Evolutionary conservation across 2,797 vertebrate genomes (phyloP), one percentile per base, ranked within the genome.

Genomic region (Tenualosa ilisha): DNA sequence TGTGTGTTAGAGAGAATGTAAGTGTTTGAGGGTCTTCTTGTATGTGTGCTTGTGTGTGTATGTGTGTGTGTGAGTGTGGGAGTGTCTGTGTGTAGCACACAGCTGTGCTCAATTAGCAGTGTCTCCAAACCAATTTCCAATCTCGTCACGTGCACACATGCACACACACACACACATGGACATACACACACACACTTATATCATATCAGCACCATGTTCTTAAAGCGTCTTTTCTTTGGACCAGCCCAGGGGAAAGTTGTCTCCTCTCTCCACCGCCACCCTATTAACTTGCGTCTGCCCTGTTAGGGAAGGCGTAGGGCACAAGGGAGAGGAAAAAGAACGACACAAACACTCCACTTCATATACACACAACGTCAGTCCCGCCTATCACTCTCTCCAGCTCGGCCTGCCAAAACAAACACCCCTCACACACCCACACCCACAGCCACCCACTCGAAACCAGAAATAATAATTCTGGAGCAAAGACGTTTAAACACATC

Each of bases 31-130:
- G 49, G 61, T 65, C 43, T 46, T 46, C 31, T 37, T 63, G 40
- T 81, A 50, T 59, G 75, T 51, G 59, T 37, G 8, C 51, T 2
- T 89, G 87, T 90, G 90, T 91, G 88, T 84, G n/a, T 54, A 43
- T 46, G 5, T 56, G 24, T 46, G 5, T 56, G 24, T 50, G 59
- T 82, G 53, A 83, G 90, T 92, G 89, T 85, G 85, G 92, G 92
- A 93, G 92, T 92, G 91, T 90, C 89, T 90, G 81, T 89, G 83
- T 92, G 92, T 89, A 89, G 87, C 50, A 87, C 89, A 90, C 95
- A 96, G 92, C 93, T 95, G 94, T 90, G 87, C 89, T 91, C 90
- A 91, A 95, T 95, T 95, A 95, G 91, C 85, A 89, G 91, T 87
- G 88, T 93, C 93, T 94, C 87, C 90, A 92, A 89, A 92, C 85